Evolutionary conservation across 2,113 vertebrate species (phyloP).

Genomic region (Hylia prasina): DNA sequence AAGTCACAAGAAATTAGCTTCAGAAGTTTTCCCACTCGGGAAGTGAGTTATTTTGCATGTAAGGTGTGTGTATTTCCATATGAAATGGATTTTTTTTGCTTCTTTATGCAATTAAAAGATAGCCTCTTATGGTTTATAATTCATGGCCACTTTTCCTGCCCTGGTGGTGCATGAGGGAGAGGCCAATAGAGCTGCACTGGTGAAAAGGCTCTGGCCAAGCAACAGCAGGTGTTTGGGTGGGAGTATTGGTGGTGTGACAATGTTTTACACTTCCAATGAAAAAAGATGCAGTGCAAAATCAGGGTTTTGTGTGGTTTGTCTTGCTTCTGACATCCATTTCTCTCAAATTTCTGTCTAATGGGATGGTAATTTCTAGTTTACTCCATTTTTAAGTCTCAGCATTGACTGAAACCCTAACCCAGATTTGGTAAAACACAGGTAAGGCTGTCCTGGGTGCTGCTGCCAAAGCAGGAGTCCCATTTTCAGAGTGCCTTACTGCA

Average conservation of each 20-base stretch:
- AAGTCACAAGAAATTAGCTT: slow-evolving; percentile 22
- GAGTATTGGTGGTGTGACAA: fast-evolving
- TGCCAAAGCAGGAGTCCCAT: fast-evolving
- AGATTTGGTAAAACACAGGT: neutral
- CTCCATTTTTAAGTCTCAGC: neutral
- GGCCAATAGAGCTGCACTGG: fast-evolving
- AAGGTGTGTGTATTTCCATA: neutral
- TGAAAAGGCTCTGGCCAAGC: neutral
- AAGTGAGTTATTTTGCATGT: neutral
- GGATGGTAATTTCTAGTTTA: neutral
- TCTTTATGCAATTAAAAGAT: neutral
- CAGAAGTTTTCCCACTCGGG: neutral
- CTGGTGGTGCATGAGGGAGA: neutral
- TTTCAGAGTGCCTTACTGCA: neutral
- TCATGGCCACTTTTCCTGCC: neutral
- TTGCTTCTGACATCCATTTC: neutral
- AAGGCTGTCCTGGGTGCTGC: neutral
- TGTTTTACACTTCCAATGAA: neutral
- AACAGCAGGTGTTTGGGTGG: neutral
- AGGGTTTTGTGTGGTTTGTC: neutral
- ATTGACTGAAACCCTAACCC: neutral
- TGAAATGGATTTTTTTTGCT: neutral
- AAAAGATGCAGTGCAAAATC: neutral
- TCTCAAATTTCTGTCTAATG: neutral
- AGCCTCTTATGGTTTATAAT: neutral